Conservation (phyloP, 2,888 invertebrate genomes). For the Polydrusus pterygomalis region DNA sequence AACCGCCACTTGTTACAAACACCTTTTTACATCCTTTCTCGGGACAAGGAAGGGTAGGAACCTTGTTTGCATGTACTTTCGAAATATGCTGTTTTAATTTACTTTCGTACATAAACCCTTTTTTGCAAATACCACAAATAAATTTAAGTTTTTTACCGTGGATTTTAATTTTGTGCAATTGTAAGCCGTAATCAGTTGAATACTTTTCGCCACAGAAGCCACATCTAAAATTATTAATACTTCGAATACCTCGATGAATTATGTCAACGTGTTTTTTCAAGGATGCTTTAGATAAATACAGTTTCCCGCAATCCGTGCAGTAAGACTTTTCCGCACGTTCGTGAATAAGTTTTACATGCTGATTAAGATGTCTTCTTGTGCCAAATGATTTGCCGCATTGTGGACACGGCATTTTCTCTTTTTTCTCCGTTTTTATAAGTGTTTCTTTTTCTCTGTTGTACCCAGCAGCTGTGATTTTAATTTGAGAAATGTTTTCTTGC, state of each 20-base stretch:
- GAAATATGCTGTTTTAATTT: constrained; percentile 41
- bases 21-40: constrained; percentile 31
- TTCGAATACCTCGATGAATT: constrained; percentile 18
- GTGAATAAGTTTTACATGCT: not conserved
- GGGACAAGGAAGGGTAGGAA: constrained; percentile 17
- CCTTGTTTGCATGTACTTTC: constrained; percentile 47
- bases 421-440: not conserved
- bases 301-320: constrained; percentile 8
- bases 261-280: constrained; percentile 11
- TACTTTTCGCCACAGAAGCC: constrained; percentile 33
- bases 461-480: too few relatives aligned
- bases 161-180: constrained; percentile 22
- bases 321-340: not conserved
- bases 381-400: not conserved
- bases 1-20: not conserved
- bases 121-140: constrained; percentile 48
- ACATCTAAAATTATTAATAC: not conserved
- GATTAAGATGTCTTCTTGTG: not conserved
- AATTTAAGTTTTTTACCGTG: constrained; percentile 26
- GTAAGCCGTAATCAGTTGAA: too few relatives aligned
- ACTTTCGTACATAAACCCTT: constrained; percentile 43
- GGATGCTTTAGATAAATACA: not conserved
- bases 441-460: constrained; percentile 5
- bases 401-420: not conserved
- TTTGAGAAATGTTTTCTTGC: too few relatives aligned